Evolutionary conservation across 2,888 invertebrate genomes (phyloP).

Genomic region (Spisula subtruncata): DNA sequence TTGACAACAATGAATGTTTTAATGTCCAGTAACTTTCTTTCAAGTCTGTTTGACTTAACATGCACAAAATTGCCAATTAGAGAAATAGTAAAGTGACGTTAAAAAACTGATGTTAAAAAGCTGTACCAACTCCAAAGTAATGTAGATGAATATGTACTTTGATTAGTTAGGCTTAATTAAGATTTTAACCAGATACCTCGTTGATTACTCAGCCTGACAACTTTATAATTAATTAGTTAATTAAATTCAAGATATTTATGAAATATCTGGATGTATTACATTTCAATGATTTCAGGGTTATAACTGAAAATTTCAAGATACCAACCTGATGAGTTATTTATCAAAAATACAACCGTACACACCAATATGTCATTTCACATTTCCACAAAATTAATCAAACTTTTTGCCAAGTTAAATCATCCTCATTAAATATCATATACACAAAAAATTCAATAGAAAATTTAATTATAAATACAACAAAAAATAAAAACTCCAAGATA

Average conservation of each 20-base stretch:
- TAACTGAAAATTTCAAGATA: conserved; percentile 33
- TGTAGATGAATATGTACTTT: conserved; percentile 27
- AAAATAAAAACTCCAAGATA: neutral
- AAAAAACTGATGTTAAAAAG: conserved; percentile 15
- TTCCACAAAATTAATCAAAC: neutral
- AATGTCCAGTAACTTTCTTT: conserved; percentile 50
- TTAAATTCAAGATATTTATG: conserved; percentile 54
- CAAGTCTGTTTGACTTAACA: conserved; percentile 39
- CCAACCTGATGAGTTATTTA: conserved; percentile 26
- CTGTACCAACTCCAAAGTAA: neutral
- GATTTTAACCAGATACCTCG: conserved; percentile 46
- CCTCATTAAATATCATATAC: neutral
- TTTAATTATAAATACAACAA: neutral
- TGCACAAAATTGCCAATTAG: conserved; percentile 9
- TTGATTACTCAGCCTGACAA: conserved; percentile 53
- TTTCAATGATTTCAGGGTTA: conserved; percentile 32
- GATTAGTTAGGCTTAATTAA: conserved; percentile 29
- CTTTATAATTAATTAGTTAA: conserved; percentile 62
- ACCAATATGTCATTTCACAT: neutral
- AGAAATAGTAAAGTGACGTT: neutral
- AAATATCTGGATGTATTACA: conserved; percentile 42
- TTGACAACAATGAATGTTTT: conserved; percentile 53
- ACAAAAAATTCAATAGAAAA: neutral
- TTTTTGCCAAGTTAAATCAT: neutral
- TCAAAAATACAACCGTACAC: neutral